Base-by-base conservation (phyloP, 35 echinoderm and acorn worm genomes). In the Patiria miniata region DNA sequence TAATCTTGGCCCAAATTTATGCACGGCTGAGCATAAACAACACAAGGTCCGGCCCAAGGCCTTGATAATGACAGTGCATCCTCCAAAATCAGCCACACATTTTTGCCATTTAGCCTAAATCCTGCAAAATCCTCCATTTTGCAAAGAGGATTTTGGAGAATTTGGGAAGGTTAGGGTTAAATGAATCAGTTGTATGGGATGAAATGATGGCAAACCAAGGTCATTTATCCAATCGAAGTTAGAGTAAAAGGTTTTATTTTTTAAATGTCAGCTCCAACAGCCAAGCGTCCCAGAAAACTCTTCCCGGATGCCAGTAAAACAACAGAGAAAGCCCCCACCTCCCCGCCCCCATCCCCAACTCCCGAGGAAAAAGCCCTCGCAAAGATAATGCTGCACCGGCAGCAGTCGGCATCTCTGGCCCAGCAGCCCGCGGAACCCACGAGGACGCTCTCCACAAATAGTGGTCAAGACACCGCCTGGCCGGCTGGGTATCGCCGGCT, bases 341-440 rank as follows among this genome's bases (percentile, higher is more conserved):
- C 96, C 12, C 96, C 96, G 37, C 96, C 92, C 22, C 50, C 93
- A 19, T 92, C 96, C 16, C 92, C 96, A 78, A 61, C 90, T 21
- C 79, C 89, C 8, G 86, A 86, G 26, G 87, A 86, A 37, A 91
- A 86, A 82, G 85, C 81, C 23, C 52, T 95, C 9, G 47, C 58
- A 50, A 39, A 84, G 65, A 84, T 92, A 57, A 53, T 83, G 18
- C 68, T 37, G 39, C 57, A 89, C n/a, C 61, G 79, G 58, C 61
- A 29, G 37, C 77, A 58, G 16, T 4, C 12, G 42, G 42, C 42
- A 4, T 6, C 42, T 47, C 32, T 65, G 51, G 53, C n/a, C 26
- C 65, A 26, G 65, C 2, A 73, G 29, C 83, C 52, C 79, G 3
- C 17, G 33, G 81, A 18, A 0, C 30, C 84, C 14, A 32, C 57